Evolutionary conservation across 1,140 invertebrate genomes (phyloP).

Genomic region (Euura lappo): DNA sequence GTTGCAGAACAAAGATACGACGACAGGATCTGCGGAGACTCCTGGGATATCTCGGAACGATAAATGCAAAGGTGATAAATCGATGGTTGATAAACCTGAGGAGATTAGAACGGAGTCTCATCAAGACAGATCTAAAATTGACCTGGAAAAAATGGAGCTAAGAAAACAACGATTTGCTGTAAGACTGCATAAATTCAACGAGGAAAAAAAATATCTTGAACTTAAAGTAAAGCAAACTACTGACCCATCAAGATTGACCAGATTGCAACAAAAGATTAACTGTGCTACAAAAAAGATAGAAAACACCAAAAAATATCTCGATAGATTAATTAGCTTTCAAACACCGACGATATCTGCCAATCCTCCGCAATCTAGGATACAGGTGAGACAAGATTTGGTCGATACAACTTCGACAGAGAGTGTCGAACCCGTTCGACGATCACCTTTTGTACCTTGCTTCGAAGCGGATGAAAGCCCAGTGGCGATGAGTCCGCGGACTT

Average conservation of each 20-base stretch:
- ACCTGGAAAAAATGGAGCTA: background rate
- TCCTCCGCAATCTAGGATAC: background rate
- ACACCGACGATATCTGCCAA: background rate
- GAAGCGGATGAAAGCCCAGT: background rate
- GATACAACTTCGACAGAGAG: background rate
- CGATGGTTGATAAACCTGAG: background rate
- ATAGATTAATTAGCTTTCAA: background rate
- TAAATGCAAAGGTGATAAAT: background rate
- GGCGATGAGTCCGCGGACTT: background rate
- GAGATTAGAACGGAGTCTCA: background rate
- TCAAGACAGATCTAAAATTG: background rate
- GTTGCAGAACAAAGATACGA: too few species aligned
- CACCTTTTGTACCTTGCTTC: background rate
- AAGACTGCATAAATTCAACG: background rate
- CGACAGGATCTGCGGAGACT: background rate
- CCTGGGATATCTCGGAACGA: background rate
- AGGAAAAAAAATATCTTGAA: background rate
- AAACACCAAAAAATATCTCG: background rate
- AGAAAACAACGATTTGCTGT: background rate
- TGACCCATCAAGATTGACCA: background rate
- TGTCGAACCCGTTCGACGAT: background rate
- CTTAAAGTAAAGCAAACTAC: background rate
- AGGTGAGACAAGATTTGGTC: background rate
- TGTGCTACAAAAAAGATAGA: background rate
- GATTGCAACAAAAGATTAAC: slow-evolving; percentile 3